Evolutionary conservation across 2,888 invertebrate species (phyloP), one percentile per base, ranked within the genome.

Genomic region (Volucella bombylans): DNA sequence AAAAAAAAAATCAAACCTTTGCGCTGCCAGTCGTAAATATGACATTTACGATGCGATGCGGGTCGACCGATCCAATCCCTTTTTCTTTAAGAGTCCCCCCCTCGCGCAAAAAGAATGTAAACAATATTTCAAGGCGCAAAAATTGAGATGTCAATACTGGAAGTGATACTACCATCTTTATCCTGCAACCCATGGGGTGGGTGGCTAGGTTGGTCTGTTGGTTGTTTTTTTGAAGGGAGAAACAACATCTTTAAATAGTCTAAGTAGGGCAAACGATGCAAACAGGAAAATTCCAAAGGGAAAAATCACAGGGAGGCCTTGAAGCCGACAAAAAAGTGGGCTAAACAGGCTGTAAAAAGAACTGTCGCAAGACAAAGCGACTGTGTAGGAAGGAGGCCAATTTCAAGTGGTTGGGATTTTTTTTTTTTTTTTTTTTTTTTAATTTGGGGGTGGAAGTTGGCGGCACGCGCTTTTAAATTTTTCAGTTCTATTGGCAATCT

Each of bases 71-170:
- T 54, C 54, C 73, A 38, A 55, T 62, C 47, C 43, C 31, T 52
- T 39, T 54, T 11, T 15, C 23, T 54, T 18, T 18, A 12, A 41
- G 9, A 12, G 6, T 39, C 39, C 10, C 39, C n/a, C 18, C 39
- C 6, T 50, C 39, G 9, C 14, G 15, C 18, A 52, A 69, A 68
- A 59, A 50, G 52, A 81, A 67, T 85, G 85, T 79, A 86, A 86
- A 86, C 83, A 86, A 81, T 85, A 77, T 71, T 77, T 54, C 77
- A 88, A 91, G 91, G 91, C 90, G 91, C 90, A 88, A 90, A 90
- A 91, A 91, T 91, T 89, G 89, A 89, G 89, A 90, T 91, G 90
- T 90, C 90, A 91, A 91, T 91, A 91, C 88, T 89, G 77, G 88
- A 90, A 90, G 88, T 88, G 89, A 76, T 83, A 82, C 86, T 74